Conservation (phyloP, 2,797 vertebrate genomes). For the Zalophus californianus region DNA sequence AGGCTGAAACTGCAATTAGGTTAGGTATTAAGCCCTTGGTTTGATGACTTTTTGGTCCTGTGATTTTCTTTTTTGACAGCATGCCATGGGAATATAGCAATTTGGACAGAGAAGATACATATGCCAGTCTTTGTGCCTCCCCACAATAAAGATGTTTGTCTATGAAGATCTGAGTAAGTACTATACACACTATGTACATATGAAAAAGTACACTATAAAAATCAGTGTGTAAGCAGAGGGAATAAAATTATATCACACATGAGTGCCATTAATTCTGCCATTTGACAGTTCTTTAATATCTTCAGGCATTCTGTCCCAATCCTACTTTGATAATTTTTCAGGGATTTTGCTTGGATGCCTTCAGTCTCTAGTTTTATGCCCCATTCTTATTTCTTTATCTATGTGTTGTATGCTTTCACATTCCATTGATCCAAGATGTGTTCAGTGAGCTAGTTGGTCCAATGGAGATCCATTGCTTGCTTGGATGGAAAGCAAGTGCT, state of each 20-base stretch:
- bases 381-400: background rate
- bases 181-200: background rate
- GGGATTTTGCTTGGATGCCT: background rate
- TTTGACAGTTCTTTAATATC: background rate
- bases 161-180: background rate
- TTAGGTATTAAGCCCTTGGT: background rate
- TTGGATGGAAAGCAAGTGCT: background rate
- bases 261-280: background rate
- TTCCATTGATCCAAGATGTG: background rate
- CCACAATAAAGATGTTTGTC: background rate
- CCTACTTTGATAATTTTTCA: background rate
- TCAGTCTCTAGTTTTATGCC: background rate
- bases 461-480: background rate
- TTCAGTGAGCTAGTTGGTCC: background rate
- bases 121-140: background rate
- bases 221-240: background rate
- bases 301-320: background rate
- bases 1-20: background rate
- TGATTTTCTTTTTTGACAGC: background rate
- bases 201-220: background rate
- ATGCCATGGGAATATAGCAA: background rate
- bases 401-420: fast-evolving
- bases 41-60: background rate
- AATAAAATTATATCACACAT: background rate
- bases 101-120: background rate